Conservation (phyloP, 2,888 invertebrate species). For the Nomada flava region DNA sequence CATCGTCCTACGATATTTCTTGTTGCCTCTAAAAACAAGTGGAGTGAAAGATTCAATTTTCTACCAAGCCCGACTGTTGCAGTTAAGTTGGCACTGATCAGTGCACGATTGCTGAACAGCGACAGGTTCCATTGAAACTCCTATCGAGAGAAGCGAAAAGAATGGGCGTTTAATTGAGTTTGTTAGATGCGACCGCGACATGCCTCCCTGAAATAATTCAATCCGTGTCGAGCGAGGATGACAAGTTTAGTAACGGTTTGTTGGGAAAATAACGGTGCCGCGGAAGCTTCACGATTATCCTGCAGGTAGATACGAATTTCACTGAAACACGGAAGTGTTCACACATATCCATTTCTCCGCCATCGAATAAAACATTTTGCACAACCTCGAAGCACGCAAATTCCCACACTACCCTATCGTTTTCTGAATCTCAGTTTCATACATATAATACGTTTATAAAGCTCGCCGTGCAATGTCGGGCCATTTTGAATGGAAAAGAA, state of each 20-base stretch:
- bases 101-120: constrained; percentile 1
- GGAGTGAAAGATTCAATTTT: neutral
- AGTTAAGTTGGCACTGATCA: neutral
- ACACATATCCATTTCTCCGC: neutral
- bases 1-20: neutral
- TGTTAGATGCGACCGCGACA: constrained; percentile 38
- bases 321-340: neutral
- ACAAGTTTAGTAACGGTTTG: constrained; percentile 56
- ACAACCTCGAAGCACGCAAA: too few relatives aligned
- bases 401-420: too few relatives aligned
- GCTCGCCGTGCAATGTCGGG: too few relatives aligned
- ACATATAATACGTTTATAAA: too few relatives aligned
- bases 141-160: constrained; percentile 4
- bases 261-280: constrained; percentile 64
- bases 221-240: constrained; percentile 24
- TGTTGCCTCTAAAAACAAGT: too few relatives aligned
- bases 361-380: too few relatives aligned
- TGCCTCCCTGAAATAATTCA: constrained; percentile 55
- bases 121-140: neutral
- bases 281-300: constrained; percentile 3
- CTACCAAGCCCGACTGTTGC: too few relatives aligned
- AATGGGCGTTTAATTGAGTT: constrained; percentile 57
- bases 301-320: constrained; percentile 15
- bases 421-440: too few relatives aligned
- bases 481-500: too few relatives aligned